These are phyloP conservation scores for Megathymus violae DNA, from an alignment of 1,140 invertebrate genomes.

Conservation along the genomic window DNA sequence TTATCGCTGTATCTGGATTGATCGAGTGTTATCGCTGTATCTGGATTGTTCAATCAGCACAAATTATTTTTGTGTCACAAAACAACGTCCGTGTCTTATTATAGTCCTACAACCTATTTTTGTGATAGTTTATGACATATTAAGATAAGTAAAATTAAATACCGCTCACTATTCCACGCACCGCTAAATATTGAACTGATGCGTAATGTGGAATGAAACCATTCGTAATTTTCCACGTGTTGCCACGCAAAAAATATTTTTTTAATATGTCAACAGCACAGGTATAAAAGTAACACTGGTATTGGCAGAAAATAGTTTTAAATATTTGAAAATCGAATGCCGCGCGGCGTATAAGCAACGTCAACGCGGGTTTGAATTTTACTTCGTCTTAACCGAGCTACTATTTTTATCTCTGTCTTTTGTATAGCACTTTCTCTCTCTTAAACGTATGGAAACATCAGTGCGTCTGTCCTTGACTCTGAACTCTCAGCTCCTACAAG, in stretches of 20 bases:
- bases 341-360: conserved; percentile 56
- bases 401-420: conserved; percentile 46
- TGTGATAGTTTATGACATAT: conserved; percentile 24
- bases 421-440: conserved; percentile 49
- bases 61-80: conserved; percentile 14
- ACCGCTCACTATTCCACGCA: conserved; percentile 37
- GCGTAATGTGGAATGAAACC: conserved; percentile 40
- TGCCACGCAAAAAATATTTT: conserved; percentile 37
- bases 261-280: conserved; percentile 10
- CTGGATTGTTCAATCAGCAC: not conserved
- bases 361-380: conserved; percentile 50
- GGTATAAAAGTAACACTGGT: conserved; percentile 36
- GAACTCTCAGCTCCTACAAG: conserved; percentile 54
- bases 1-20: not conserved
- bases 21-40: not conserved
- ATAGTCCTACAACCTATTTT: conserved; percentile 15
- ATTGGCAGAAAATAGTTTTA: conserved; percentile 23
- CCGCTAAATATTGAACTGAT: conserved; percentile 43
- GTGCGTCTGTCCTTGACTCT: conserved; percentile 76
- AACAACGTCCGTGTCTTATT: conserved; percentile 27
- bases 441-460: conserved; percentile 48
- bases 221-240: conserved; percentile 38
- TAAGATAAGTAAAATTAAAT: conserved; percentile 25
- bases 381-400: conserved; percentile 55
- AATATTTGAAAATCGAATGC: conserved; percentile 34